Evolutionary conservation across 2,113 vertebrate genomes (phyloP).

Genomic region (Passer domesticus): DNA sequence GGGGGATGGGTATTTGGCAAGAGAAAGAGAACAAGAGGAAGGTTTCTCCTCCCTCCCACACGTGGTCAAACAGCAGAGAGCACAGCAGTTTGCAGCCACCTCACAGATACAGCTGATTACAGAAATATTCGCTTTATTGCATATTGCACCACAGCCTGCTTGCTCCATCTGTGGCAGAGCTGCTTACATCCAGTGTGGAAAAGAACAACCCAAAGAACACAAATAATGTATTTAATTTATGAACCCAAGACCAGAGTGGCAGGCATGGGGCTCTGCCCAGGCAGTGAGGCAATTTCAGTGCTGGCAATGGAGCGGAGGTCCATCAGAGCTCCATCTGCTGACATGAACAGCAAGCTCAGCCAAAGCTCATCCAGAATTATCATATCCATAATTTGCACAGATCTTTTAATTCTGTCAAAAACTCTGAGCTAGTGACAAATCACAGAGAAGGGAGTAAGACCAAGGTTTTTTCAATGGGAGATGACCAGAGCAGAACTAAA

Average conservation of each 20-base stretch:
- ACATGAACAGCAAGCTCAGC: neutral
- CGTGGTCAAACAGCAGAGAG: neutral
- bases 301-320: neutral
- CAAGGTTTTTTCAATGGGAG: neutral
- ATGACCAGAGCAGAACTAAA: neutral
- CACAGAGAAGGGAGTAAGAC: neutral
- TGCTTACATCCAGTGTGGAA: neutral
- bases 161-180: neutral
- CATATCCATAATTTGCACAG: neutral
- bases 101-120: neutral
- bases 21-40: neutral
- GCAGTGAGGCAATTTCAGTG: neutral
- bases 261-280: neutral
- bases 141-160: neutral
- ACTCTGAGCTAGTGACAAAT: neutral
- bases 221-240: neutral
- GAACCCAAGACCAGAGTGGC: neutral
- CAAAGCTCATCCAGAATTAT: neutral
- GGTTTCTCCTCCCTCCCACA: neutral
- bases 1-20: neutral
- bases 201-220: neutral
- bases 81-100: neutral
- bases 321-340: constrained; percentile 52
- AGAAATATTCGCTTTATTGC: neutral
- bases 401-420: neutral